Evolutionary conservation across 1,140 invertebrate species (phyloP), one percentile per base, ranked within the genome.

Genomic region (Drosophila nebulosa): DNA sequence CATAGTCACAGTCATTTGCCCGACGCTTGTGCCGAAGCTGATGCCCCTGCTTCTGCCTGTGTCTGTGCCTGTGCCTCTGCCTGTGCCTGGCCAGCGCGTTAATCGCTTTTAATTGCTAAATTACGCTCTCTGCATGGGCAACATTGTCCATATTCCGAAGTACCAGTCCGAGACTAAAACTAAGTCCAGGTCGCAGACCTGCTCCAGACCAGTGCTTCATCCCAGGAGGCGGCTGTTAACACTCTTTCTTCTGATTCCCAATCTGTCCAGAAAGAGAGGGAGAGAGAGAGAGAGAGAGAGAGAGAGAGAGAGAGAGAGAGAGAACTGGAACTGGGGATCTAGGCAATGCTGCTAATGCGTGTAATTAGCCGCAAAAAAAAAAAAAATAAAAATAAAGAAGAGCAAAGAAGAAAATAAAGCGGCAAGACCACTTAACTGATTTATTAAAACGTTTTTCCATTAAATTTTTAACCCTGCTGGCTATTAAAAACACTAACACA

Each of bases 401-500:
- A 18, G 16, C 16, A 46, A 18, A 46, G 39, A 46, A 46, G 39
- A 46, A 46, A 46, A 46, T 46, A 46, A 88, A 88, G 83, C 83
- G 78, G 83, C 83, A 88, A 88, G 83, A 88, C 83, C 83, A 88
- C 84, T 88, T 88, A 88, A 88, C 83, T 88, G 83, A 88, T 88
- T 88, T 88, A 88, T 88, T 88, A 88, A 88, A 88, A 88, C 83
- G 83, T 88, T 88, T 88, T 88, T 88, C 83, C 83, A 88, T 88
- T 88, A 88, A 88, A 88, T 88, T 88, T 88, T 88, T 88, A 88
- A 88, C 83, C 83, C 83, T 88, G 78, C 78, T 68, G 78, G 83
- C 83, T 88, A 88, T 88, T 88, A 88, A 88, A 88, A 81, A 69
- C 74, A 81, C 81, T 68, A 73, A 36, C 46, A 51, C 50, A 68